Evolutionary conservation across 1,140 invertebrate species (phyloP), one percentile per base, ranked within the genome.

Genomic region (Drosophila subobscura): DNA sequence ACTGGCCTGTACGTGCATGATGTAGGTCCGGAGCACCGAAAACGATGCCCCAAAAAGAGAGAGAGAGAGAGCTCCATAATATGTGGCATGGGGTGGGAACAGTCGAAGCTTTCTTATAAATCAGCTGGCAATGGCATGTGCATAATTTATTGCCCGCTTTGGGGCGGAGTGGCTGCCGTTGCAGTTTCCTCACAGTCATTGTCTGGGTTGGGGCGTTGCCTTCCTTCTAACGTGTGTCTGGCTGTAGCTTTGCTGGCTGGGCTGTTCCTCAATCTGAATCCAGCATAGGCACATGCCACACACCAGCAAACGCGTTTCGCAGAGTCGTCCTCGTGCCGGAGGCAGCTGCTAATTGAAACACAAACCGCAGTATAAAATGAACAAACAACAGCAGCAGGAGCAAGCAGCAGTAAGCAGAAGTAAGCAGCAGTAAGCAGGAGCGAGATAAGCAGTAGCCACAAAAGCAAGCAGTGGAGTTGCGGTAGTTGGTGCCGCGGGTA

Each of bases 301-400:
- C 25, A 6, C 33, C 23, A 47, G 60, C 60, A 50, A 52, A 41
- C 14, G 41, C 44, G 3, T 37, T n/a, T n/a, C n/a, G n/a, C n/a
- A n/a, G n/a, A n/a, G n/a, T n/a, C n/a, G n/a, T n/a, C n/a, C n/a
- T n/a, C n/a, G n/a, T 10, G 33, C 33, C 40, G 49, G 25, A 29
- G 56, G 57, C 58, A 50, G 49, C 50, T 42, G 71, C 47, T 73
- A 73, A 73, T 73, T 73, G 70, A 73, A 73, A 73, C 70, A 73
- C 58, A 56, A 73, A 57, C 71, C 70, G 47, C 71, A 73, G 40
- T 71, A 51, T 55, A 37, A 64, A 65, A 57, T 72, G 70, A 63
- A 45, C 70, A 47, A 64, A 51, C 64, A 73, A 33, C 50, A 60
- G 51, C 29, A 10, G 33, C 10, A 37, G 0, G 3, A 53, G 12